These are phyloP conservation scores for Athalia rosae DNA, from an alignment of 2,888 invertebrate species.

Conservation along the genomic window DNA sequence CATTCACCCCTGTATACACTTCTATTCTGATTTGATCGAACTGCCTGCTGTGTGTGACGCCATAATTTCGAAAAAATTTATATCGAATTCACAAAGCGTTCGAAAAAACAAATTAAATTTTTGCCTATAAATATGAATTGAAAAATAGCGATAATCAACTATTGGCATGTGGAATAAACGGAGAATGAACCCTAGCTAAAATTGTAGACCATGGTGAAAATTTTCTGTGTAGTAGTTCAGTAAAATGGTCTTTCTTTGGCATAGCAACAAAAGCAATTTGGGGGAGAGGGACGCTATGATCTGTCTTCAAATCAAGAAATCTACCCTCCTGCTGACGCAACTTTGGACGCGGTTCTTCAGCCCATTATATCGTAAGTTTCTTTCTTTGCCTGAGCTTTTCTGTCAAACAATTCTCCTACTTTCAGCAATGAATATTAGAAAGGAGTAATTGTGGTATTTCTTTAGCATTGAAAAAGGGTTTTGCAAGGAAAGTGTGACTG, in stretches of 20 bases:
- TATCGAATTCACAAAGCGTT: too few species aligned
- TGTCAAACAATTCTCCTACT: constrained; percentile 48
- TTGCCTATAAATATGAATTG: not conserved
- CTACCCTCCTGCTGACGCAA: constrained; percentile 69
- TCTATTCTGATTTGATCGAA: too few species aligned
- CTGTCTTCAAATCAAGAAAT: constrained; percentile 70
- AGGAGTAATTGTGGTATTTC: not conserved
- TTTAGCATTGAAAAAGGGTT: not conserved
- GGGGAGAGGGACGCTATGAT: constrained; percentile 71
- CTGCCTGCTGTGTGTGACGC: too few species aligned
- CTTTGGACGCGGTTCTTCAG: constrained; percentile 71
- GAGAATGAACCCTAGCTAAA: too few species aligned
- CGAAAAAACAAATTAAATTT: not conserved
- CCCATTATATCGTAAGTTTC: constrained; percentile 72
- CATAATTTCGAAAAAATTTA: too few species aligned
- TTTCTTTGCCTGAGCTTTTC: constrained; percentile 55
- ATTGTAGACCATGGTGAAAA: not conserved
- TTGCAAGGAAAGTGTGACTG: not conserved
- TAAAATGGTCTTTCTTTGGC: constrained; percentile 64
- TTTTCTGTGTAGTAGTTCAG: constrained; percentile 37
- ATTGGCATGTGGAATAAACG: not conserved
- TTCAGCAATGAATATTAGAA: not conserved
- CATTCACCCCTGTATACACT: not conserved
- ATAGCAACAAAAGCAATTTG: constrained; percentile 72
- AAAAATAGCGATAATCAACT: not conserved